Evolutionary conservation across 2,113 vertebrate genomes (phyloP).

Genomic region (Carlito syrichta): DNA sequence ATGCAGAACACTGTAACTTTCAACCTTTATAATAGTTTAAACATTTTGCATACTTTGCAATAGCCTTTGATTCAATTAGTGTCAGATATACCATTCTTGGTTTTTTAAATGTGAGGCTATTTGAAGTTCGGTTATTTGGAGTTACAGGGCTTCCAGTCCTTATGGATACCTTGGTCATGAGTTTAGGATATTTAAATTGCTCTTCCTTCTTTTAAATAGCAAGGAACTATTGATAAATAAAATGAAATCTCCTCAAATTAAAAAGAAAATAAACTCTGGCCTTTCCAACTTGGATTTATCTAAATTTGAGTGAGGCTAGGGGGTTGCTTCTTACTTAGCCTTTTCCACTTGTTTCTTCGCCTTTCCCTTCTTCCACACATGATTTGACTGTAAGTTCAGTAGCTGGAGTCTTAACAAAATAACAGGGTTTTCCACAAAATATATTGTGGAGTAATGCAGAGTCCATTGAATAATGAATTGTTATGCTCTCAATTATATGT

Average conservation of each 20-base stretch:
- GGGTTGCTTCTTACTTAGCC: background rate
- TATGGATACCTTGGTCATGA: background rate
- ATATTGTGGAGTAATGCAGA: constrained; percentile 48
- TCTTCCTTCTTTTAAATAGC: constrained; percentile 47
- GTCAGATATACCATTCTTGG: background rate
- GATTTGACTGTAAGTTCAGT: constrained; percentile 13
- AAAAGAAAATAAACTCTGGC: background rate
- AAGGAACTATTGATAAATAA: constrained; percentile 24
- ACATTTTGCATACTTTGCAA: background rate
- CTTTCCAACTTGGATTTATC: constrained; percentile 24
- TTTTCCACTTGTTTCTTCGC: background rate
- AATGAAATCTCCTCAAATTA: constrained; percentile 44
- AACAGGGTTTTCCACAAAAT: background rate
- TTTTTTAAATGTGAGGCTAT: background rate
- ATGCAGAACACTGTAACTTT: background rate
- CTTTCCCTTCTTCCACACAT: background rate
- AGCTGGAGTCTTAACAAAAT: constrained; percentile 26
- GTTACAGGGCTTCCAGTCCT: background rate
- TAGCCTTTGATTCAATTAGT: constrained; percentile 27
- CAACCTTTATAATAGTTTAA: background rate
- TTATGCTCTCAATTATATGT: background rate
- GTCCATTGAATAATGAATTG: constrained; percentile 11
- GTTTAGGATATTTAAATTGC: constrained; percentile 37
- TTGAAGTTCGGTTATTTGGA: background rate
- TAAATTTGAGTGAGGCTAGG: constrained; percentile 42